Evolutionary conservation across 2,797 vertebrate genomes (phyloP).

Genomic region (Scleropages formosus): DNA sequence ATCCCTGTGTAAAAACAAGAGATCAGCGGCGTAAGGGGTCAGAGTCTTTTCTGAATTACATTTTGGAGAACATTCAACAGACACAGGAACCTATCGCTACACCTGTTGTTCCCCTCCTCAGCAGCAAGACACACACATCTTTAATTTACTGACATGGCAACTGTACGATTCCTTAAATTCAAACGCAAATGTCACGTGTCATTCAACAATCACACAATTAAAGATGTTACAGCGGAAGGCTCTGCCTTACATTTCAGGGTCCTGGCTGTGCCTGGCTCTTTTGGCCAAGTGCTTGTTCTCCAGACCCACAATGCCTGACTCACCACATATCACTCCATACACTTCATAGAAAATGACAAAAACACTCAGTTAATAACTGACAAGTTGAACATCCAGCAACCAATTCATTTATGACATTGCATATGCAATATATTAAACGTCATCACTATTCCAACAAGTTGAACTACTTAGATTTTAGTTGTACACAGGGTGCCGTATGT

Average conservation of each 20-base stretch:
- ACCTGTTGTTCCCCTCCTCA: too few species aligned
- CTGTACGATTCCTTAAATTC: neutral
- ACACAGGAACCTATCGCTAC: too few species aligned
- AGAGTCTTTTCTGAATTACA: too few species aligned
- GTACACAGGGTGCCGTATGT: neutral
- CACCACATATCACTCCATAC: conserved; percentile 71
- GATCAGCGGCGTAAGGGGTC: neutral
- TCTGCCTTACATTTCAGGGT: conserved; percentile 69
- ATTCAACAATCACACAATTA: neutral
- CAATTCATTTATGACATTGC: neutral
- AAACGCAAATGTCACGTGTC: neutral
- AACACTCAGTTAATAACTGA: neutral
- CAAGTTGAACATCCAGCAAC: neutral
- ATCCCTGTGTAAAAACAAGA: conserved; percentile 54
- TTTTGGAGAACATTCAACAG: too few species aligned
- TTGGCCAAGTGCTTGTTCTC: conserved; percentile 82
- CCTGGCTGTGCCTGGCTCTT: conserved; percentile 69
- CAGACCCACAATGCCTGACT: conserved; percentile 64
- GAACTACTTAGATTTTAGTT: neutral
- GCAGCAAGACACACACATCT: too few species aligned
- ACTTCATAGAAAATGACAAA: conserved; percentile 63
- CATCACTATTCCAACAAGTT: too few species aligned
- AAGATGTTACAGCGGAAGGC: neutral
- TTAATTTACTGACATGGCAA: neutral
- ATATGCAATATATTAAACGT: neutral